Evolutionary conservation across 2,113 vertebrate species (phyloP).

Genomic region (Columba livia): DNA sequence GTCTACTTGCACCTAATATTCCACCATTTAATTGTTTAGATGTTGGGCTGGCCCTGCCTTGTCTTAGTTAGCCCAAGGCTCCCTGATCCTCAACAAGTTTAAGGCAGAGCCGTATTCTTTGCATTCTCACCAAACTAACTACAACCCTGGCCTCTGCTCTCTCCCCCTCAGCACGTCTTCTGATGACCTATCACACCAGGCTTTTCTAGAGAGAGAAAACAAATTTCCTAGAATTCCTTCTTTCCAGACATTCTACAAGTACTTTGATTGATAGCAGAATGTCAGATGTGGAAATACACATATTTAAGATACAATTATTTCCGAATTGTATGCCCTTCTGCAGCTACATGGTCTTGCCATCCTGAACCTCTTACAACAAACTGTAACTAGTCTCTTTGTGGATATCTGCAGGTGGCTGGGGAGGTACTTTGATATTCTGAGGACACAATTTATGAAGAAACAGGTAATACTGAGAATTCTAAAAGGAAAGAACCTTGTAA

Average conservation of each 20-base stretch:
- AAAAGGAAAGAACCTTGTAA: neutral
- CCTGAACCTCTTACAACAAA: neutral
- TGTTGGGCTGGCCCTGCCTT: neutral
- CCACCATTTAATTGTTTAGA: fast-evolving
- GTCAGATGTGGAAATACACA: neutral
- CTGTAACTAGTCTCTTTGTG: neutral
- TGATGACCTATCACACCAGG: neutral
- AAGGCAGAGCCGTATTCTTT: neutral
- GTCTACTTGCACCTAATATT: fast-evolving
- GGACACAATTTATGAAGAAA: neutral
- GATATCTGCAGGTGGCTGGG: neutral
- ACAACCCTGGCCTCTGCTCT: neutral
- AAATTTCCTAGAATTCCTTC: neutral
- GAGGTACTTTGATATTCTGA: neutral
- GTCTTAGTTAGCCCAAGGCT: fast-evolving
- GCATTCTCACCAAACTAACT: neutral
- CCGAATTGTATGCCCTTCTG: neutral
- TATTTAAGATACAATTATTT: neutral
- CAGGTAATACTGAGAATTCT: neutral
- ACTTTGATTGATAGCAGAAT: neutral
- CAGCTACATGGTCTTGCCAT: neutral
- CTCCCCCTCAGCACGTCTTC: neutral
- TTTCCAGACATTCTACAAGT: neutral
- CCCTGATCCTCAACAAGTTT: neutral
- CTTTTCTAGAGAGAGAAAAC: neutral